These are phyloP conservation scores for Drosophila subobscura DNA, from an alignment of 1,140 invertebrate genomes.

Conservation along the genomic window DNA sequence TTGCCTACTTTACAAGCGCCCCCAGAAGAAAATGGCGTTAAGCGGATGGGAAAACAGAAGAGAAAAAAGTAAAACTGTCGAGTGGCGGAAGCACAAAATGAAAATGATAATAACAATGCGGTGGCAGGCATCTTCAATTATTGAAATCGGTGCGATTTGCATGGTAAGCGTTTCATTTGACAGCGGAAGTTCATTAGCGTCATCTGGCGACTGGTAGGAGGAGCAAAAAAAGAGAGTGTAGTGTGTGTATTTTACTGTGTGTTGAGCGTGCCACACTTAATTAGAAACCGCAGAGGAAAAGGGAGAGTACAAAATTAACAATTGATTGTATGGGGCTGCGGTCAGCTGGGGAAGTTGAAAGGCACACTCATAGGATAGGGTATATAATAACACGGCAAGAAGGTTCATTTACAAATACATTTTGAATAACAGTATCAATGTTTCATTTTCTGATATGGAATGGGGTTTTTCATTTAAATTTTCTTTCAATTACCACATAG, in stretches of 20 bases:
- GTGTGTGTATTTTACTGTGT: background rate
- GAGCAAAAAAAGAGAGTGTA: background rate
- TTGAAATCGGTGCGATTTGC: conserved; percentile 75
- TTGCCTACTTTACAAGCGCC: conserved; percentile 60
- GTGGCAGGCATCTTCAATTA: conserved; percentile 68
- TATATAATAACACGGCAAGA: conserved; percentile 1
- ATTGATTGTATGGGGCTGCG: conserved; percentile 46
- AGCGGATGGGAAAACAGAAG: conserved; percentile 61
- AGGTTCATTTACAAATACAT: background rate
- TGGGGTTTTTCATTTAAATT: too few relatives aligned
- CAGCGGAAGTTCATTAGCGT: conserved; percentile 75
- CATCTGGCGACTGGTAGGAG: conserved; percentile 25
- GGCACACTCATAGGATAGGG: background rate
- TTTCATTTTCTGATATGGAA: background rate
- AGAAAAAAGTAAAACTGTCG: conserved; percentile 39
- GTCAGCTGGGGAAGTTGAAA: conserved; percentile 13
- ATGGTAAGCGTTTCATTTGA: conserved; percentile 76
- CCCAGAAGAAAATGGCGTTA: conserved; percentile 61
- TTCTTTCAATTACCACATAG: too few relatives aligned
- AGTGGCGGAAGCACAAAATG: conserved; percentile 71
- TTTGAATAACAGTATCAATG: too few relatives aligned
- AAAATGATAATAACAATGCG: conserved; percentile 79
- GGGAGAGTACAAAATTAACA: conserved; percentile 23
- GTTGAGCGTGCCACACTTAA: conserved; percentile 57
- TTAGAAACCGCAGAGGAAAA: conserved; percentile 57